Percentiles rank a stretch among this genome's conserved stretches.
phyloP scores from a whole-genome alignment of 2,888 invertebrate species.

The Tricholauxania praeusta region DNA sequence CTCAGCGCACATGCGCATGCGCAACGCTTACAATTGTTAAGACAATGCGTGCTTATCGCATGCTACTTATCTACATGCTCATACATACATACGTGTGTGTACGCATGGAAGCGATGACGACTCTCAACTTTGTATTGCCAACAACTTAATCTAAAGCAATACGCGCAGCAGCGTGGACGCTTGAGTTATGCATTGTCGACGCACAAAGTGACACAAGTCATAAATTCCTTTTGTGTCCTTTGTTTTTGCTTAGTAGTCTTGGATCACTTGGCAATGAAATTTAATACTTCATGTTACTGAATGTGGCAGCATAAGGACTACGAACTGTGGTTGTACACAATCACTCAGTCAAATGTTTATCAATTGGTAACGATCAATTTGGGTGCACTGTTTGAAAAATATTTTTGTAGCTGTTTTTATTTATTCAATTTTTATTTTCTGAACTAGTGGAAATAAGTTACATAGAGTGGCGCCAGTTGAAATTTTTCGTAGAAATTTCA shows the following conservation, averaged over 20 bases:
- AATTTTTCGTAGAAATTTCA: not conserved
- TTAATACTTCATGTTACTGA: conserved; percentile 1
- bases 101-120: no score
- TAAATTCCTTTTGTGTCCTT: conserved; percentile 55
- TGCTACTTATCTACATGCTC: conserved; percentile 18
- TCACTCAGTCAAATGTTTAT: conserved; percentile 24
- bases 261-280: conserved; percentile 12
- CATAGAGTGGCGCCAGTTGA: conserved; percentile 11
- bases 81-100: not conserved
- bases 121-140: not conserved
- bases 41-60: conserved; percentile 21
- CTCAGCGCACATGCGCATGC: conserved; percentile 15
- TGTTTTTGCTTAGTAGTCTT: conserved; percentile 46
- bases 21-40: not conserved
- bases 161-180: not conserved
- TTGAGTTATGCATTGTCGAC: conserved; percentile 62
- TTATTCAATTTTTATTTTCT: not conserved
- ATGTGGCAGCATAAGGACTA: not conserved
- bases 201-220: conserved; percentile 63
- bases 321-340: not conserved
- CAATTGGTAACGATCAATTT: conserved; percentile 2
- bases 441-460: not conserved
- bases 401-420: no score
- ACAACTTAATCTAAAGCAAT: conserved; percentile 14
- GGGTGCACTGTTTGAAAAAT: not conserved